Evolutionary conservation across 2,113 vertebrate species (phyloP), one percentile per base, ranked within the genome.

Genomic region (Tachycineta bicolor): DNA sequence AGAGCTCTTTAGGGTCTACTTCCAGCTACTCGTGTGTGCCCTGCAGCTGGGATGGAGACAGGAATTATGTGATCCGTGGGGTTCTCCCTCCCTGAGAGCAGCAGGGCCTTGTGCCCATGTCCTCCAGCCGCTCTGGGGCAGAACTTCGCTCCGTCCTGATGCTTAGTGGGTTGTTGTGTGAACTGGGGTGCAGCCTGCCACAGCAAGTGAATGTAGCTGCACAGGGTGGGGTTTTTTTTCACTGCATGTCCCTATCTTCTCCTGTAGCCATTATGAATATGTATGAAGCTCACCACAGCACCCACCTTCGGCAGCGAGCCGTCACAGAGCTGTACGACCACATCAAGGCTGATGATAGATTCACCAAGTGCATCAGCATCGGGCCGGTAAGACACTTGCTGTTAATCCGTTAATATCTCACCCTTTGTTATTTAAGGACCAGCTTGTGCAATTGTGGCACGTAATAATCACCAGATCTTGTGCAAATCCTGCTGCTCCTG

Each of bases 301-400:
- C 91, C 14, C 47, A 56, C 1, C 96, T 99, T 87, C 98, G 99
- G 87, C 97, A 95, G 43, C 88, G 83, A 84, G 99, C 99, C 3
- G 7, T 98, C 31, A 82, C 91, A 33, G 98, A 98, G 71, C 97
- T 99, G 16, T 99, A 99, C 0, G 98, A 99, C 46, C 99, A 99
- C 97, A 98, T 99, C 70, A 89, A 87, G 41, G 99, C 99, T 3
- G 99, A 99, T 5, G 99, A 99, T 92, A 96, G 97, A 70, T 99
- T 99, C 97, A 99, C 99, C 33, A 99, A 99, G 79, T 98, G 98
- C 81, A 98, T 99, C 96, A 99, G 99, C 97, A 99, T 99, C 0
- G 99, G 99, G 21, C 99, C 99, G 70, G 99, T 99, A 97, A 94
- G 91, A 79, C 29, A 8, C 41, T 24, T 87, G 16, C 50, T 85